Percentiles rank a stretch among this genome's conserved stretches.
Evolutionary conservation across 2,888 invertebrate species (phyloP).

Genomic region (Drosophila lutescens): DNA sequence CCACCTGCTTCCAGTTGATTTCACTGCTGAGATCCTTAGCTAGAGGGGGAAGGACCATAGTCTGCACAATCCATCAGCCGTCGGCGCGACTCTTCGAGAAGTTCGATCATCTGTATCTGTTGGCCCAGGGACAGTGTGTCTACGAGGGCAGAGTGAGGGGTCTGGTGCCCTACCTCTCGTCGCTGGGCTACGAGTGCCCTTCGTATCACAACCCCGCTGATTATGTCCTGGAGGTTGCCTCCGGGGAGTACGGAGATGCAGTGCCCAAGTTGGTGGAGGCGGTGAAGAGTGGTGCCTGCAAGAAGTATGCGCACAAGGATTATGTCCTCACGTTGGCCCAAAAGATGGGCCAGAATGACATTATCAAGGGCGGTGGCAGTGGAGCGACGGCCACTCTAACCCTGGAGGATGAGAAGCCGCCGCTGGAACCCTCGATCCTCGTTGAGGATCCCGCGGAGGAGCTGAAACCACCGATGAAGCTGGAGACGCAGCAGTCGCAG

Average conservation of each 20-base stretch:
- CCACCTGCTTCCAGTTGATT: slow-evolving; percentile 96
- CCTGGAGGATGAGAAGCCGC: slow-evolving; percentile 85
- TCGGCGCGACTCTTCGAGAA: slow-evolving; percentile 97
- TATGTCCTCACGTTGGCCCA: slow-evolving; percentile 71
- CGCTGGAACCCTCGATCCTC: slow-evolving; percentile 80
- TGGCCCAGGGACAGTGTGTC: slow-evolving; percentile 97
- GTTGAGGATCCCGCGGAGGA: slow-evolving; percentile 57
- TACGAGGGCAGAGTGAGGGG: slow-evolving; percentile 94
- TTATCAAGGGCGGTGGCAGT: slow-evolving; percentile 85
- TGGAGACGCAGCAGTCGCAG: slow-evolving; percentile 78
- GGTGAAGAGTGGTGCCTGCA: slow-evolving; percentile 92
- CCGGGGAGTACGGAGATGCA: slow-evolving; percentile 96
- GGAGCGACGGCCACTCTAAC: slow-evolving; percentile 79
- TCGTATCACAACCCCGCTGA: slow-evolving; percentile 98
- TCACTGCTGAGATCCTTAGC: slow-evolving; percentile 94
- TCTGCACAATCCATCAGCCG: slow-evolving; percentile 98
- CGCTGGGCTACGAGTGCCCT: slow-evolving; percentile 94
- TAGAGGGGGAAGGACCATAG: slow-evolving; percentile 94
- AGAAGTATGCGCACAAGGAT: slow-evolving; percentile 85
- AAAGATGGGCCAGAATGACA: slow-evolving; percentile 84
- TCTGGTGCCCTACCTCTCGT: slow-evolving; percentile 94
- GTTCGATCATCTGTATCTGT: slow-evolving; percentile 96
- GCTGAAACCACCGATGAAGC: slow-evolving; percentile 84
- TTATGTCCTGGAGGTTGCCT: slow-evolving; percentile 98
- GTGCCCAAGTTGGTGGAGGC: slow-evolving; percentile 93